Base-by-base conservation (phyloP, 2,797 vertebrate genomes). In the Taeniopygia guttata region DNA sequence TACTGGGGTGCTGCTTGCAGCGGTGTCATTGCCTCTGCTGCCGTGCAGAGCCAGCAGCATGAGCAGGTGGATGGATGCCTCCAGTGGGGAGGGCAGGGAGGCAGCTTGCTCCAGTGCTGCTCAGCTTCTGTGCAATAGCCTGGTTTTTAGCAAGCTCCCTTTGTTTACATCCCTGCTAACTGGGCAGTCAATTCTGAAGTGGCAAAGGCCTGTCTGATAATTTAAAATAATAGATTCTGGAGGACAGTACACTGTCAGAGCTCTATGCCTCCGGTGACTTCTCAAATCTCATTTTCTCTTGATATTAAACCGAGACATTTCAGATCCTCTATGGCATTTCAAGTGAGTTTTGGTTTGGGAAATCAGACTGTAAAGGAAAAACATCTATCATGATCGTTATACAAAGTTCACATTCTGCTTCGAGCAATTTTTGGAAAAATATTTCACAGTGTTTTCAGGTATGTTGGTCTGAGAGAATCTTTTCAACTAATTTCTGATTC, bases 331-430 rank as follows among this genome's bases (percentile, higher is more conserved):
- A 17, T 95, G 96, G 66, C 92, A 96, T 95, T 96, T 95, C 70
- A 91, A 92, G 56, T 22, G 55, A 55, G 45, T 67, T 85, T 76
- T 79, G 59, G 56, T 83, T 92, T 91, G 52, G 58, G 43, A 90
- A 96, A 51, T 60, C 68, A 83, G 68, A 58, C 60, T 87, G 42
- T 68, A 95, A 95, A 92, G 85, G 58, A 72, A 93, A 91, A 68
- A 64, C 73, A 85, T 84, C 66, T 67, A 68, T 92, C 70, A 67
- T 49, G 46, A 69, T 86, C 12, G 0, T 93, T 93, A 82, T 48
- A 79, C 72, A 93, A 94, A 95, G 82, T 96, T 92, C 95, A 95
- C 58, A 40, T 89, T 78, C 55, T 81, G 69, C 91, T 95, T 73
- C 46, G 34, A 91, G 89, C 89, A 76, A 56, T 87, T 83, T 78